Evolutionary conservation across 2,888 invertebrate genomes (phyloP), one percentile per base, ranked within the genome.

Genomic region (Euzophera pinguis): DNA sequence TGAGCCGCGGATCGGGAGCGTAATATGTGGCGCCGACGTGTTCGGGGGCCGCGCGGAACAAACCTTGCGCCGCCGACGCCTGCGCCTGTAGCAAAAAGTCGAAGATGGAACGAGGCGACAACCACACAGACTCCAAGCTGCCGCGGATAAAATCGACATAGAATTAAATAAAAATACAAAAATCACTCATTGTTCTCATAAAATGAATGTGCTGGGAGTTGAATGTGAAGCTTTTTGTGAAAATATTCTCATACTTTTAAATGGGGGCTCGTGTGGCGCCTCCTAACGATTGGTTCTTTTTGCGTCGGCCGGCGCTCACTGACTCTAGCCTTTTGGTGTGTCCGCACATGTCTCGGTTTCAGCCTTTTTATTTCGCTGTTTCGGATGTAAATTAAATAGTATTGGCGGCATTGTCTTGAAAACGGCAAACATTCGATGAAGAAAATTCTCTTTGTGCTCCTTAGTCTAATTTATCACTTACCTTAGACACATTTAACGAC

Each of bases 221-320:
- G 89, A 88, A 89, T 88, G 89, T 89, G 85, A 78, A 75, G 84
- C 84, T 90, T 89, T 90, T 90, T 89, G 87, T 88, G 85, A 75
- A 89, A 88, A 90, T 90, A 89, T 90, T 90, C 88, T 86, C 88
- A 88, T 90, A 89, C 88, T 90, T 86, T 89, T 88, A 89, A 88
- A 89, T 86, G 87, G 87, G 84, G 74, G 81, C 87, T 88, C 89
- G 88, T 89, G 89, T 89, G 89, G 89, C 89, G 89, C 89, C 89
- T 87, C 84, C 86, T 89, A 90, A 90, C 88, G 88, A 85, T 81
- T 87, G 76, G 75, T 88, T 78, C 83, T 90, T 90, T 90, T 90
- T 90, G 88, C 81, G 78, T 70, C 84, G 86, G 83, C 78, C 71
- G 69, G 71, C 71, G 73, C 77, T 74, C 71, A 67, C 72, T 77